Percentiles rank a stretch among this genome's conserved stretches.
These are phyloP conservation scores for Numida meleagris DNA, from an alignment of 2,113 vertebrate genomes.

Conservation along the genomic window DNA sequence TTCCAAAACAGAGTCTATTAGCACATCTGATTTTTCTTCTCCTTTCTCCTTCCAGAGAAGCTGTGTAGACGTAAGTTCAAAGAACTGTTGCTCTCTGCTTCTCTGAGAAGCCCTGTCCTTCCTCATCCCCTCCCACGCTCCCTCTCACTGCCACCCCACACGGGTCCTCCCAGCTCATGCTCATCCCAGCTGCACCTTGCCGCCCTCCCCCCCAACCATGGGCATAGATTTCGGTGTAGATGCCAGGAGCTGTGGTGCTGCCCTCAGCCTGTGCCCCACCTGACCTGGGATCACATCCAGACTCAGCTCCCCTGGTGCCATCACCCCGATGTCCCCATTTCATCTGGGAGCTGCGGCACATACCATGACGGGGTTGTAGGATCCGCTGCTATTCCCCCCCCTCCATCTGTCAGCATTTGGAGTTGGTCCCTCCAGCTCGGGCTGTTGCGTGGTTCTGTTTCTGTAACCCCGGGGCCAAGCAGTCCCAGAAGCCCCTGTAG, in stretches of 20 bases:
- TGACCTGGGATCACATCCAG: background rate
- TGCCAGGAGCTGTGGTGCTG: background rate
- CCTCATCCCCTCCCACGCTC: background rate
- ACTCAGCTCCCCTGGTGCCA: background rate
- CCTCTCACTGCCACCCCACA: rapidly evolving
- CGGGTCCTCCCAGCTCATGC: background rate
- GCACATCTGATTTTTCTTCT: constrained; percentile 18
- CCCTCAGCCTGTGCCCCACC: rapidly evolving
- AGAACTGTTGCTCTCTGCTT: background rate
- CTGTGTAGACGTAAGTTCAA: background rate
- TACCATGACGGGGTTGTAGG: rapidly evolving
- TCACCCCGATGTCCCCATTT: rapidly evolving
- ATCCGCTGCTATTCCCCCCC: background rate
- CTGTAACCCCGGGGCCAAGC: too few species aligned
- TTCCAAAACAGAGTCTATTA: background rate
- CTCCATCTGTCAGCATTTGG: background rate
- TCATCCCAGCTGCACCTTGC: rapidly evolving
- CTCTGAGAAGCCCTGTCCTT: background rate
- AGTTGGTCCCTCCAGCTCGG: background rate
- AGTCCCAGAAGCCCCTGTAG: background rate
- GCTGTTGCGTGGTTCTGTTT: too few species aligned
- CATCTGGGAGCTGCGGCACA: background rate
- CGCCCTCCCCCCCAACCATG: background rate
- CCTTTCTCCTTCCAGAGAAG: constrained; percentile 34
- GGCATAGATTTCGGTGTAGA: background rate